Evolutionary conservation across 2,113 vertebrate species (phyloP), one percentile per base, ranked within the genome.

Genomic region (Scolopax mira): DNA sequence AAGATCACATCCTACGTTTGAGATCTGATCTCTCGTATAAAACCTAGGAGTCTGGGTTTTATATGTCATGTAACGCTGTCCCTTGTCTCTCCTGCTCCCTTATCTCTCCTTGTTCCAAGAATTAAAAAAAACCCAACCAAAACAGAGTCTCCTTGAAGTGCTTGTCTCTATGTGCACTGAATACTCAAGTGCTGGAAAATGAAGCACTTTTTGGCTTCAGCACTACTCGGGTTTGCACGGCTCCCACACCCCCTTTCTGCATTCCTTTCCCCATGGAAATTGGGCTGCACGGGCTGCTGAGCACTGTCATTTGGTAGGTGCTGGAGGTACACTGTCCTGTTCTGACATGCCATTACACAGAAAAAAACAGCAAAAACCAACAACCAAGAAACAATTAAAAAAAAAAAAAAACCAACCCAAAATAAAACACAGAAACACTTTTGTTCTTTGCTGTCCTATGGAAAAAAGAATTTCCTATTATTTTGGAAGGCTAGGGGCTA

Each of bases 401-500:
- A 28, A 54, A 54, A 52, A 33, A 17, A 33, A 41, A 57, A 46
- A 7, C 9, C 24, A 27, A 23, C 1, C 19, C 4, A 22, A 22
- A 35, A 33, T 2, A 48, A 71, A 69, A 9, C 12, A 16, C 55
- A 39, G 46, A 37, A 58, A 54, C 28, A 24, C 14, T 66, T 61
- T 0, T 4, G 6, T 88, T 35, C 41, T 60, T 73, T 67, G 60
- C 18, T 61, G 13, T 72, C 75, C 19, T 39, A 22, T 51, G 31
- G 33, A 72, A 69, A 70, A 79, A 39, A 23, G 1, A 72, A 42
- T 35, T 70, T 23, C 17, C 67, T 57, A 2, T 35, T 66, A 39
- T 39, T 65, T 27, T 2, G 15, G 5, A 4, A 30, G 21, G 22
- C 2, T 19, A 52, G 28, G 69, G 35, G 0, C 7, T 35, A 2